Percentiles rank a stretch among this genome's conserved stretches.
Evolutionary conservation across 2,888 invertebrate genomes (phyloP).

Genomic region (Clistopyga incitator): DNA sequence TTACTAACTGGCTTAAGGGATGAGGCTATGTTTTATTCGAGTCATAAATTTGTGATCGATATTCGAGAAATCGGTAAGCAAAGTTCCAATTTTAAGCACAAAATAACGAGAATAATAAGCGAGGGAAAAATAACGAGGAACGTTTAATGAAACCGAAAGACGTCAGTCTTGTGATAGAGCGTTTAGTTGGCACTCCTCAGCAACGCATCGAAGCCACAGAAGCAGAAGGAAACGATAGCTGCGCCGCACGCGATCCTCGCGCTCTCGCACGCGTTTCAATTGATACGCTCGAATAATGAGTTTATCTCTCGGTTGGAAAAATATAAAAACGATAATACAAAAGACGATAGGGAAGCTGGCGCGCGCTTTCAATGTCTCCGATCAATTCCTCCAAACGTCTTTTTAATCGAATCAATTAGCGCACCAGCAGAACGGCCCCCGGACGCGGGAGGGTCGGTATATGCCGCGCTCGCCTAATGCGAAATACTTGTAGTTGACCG

Average conservation of each 20-base stretch:
- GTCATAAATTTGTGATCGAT: too few species aligned
- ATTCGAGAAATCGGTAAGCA: too few species aligned
- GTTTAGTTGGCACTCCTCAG: too few species aligned
- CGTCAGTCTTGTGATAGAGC: too few species aligned
- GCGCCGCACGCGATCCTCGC: constrained; percentile 58
- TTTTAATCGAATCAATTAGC: constrained; percentile 83
- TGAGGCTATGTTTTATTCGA: background rate
- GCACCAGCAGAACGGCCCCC: constrained; percentile 56
- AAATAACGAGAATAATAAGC: too few species aligned
- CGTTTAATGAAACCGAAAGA: too few species aligned
- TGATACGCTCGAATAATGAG: constrained; percentile 66
- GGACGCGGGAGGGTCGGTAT: constrained; percentile 14
- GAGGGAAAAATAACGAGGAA: too few species aligned
- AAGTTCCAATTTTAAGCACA: too few species aligned
- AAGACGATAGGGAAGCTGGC: constrained; percentile 32
- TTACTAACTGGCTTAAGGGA: background rate
- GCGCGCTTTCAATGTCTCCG: constrained; percentile 61
- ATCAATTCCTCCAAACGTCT: constrained; percentile 82
- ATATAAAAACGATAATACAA: constrained; percentile 58
- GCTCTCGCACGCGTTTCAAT: constrained; percentile 55
- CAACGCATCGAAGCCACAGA: constrained; percentile 55
- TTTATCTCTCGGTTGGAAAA: constrained; percentile 65
- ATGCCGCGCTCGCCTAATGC: constrained; percentile 77
- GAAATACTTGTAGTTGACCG: constrained; percentile 83
- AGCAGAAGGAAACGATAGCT: constrained; percentile 52